Conservation (phyloP, 2,113 vertebrate genomes). For the Setophaga petechia region DNA sequence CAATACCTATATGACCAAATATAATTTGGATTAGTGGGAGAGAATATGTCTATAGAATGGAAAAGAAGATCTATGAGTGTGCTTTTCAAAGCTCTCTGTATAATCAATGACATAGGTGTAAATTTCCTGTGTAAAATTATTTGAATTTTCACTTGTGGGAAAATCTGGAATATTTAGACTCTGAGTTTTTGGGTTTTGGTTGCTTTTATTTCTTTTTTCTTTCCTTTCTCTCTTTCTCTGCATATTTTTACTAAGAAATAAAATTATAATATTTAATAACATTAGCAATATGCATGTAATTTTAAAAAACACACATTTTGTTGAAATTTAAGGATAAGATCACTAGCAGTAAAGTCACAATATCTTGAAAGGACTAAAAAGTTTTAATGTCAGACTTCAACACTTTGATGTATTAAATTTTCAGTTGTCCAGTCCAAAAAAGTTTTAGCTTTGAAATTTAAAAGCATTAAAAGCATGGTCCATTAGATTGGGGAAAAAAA, state of each 20-base stretch:
- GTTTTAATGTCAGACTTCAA: background rate
- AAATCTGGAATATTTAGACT: background rate
- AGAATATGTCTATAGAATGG: background rate
- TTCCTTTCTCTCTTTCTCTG: background rate
- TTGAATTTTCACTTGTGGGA: background rate
- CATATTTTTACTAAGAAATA: background rate
- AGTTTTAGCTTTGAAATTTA: background rate
- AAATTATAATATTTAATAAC: background rate
- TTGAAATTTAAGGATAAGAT: background rate
- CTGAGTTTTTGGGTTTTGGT: background rate
- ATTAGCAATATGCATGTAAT: background rate
- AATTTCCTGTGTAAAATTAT: background rate
- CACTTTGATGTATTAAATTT: background rate
- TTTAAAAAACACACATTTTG: background rate
- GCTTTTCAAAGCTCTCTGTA: background rate
- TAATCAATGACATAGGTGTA: background rate
- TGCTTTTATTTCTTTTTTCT: background rate
- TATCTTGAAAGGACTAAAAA: background rate
- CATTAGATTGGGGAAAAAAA: background rate
- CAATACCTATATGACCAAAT: background rate
- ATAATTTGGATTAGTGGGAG: background rate
- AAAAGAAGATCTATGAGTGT: background rate
- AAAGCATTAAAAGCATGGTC: background rate
- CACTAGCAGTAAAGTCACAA: background rate
- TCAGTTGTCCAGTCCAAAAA: background rate